Conservation (phyloP, 2,113 vertebrate genomes). For the Loxodonta africana region DNA sequence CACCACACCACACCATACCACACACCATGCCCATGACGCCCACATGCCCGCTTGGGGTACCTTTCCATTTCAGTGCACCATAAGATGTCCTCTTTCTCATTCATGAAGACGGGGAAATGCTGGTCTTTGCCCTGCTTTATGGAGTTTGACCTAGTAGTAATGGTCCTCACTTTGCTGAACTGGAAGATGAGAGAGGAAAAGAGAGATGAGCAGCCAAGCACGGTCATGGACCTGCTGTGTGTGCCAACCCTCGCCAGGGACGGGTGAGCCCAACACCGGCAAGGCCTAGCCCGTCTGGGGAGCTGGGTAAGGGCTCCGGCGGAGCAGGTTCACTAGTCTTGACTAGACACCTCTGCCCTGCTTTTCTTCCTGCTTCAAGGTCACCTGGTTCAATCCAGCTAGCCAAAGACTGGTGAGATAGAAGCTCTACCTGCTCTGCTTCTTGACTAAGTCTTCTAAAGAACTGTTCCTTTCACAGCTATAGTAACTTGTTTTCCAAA, state of each 20-base stretch:
- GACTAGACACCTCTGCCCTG: background rate
- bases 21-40: rapidly evolving
- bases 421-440: background rate
- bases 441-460: background rate
- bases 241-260: background rate
- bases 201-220: background rate
- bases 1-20: no score
- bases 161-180: constrained; percentile 99
- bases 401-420: background rate
- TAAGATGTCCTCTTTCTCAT: constrained; percentile 98
- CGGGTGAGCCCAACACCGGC: background rate
- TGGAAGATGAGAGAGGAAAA: constrained; percentile 85
- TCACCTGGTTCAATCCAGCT: background rate
- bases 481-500: background rate
- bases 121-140: constrained; percentile 99
- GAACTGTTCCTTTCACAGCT: background rate
- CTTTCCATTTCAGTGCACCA: constrained; percentile 99
- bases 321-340: background rate
- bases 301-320: background rate
- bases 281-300: background rate
- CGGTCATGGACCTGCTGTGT: background rate
- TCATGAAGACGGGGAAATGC: constrained; percentile 99
- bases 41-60: constrained; percentile 75
- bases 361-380: background rate
- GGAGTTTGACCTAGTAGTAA: constrained; percentile 99